A percentile compares a stretch with the other conserved stretches of the same genome.
phyloP scores from a whole-genome alignment of 1,140 invertebrate species.

The Bilobella aurantiaca region DNA sequence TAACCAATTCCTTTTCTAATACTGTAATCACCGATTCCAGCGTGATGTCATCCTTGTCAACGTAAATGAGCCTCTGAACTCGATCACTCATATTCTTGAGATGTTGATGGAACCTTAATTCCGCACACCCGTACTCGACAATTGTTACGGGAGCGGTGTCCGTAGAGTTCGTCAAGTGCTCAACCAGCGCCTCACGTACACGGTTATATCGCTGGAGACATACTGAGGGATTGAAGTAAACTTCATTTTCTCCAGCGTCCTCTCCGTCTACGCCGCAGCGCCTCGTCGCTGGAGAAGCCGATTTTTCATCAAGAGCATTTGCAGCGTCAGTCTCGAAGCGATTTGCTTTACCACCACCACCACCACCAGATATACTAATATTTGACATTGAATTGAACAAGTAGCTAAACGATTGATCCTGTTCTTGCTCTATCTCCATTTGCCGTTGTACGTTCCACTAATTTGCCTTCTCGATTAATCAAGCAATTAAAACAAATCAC shows the following conservation, averaged over 20 bases:
- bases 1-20: neutral
- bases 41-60: slow-evolving; percentile 26
- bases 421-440: no score
- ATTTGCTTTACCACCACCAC: neutral
- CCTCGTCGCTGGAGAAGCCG: no score
- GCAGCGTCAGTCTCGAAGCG: neutral
- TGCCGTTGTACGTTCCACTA: no score
- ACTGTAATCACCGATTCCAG: slow-evolving; percentile 15
- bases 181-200: slow-evolving; percentile 13
- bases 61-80: slow-evolving; percentile 26
- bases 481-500: no score
- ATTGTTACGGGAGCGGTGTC: slow-evolving; percentile 10
- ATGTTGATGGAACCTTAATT: slow-evolving; percentile 20
- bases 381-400: no score
- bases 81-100: slow-evolving; percentile 15
- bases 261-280: no score
- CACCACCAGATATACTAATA: neutral
- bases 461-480: no score
- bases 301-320: neutral
- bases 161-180: neutral
- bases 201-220: slow-evolving; percentile 28
- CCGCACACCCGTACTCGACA: slow-evolving; percentile 32
- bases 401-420: no score
- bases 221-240: slow-evolving; percentile 24
- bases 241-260: slow-evolving; percentile 6